Percentiles rank a stretch among this genome's conserved stretches.
Evolutionary conservation across 2,113 vertebrate species (phyloP).

Genomic region (Carassius carassius): DNA sequence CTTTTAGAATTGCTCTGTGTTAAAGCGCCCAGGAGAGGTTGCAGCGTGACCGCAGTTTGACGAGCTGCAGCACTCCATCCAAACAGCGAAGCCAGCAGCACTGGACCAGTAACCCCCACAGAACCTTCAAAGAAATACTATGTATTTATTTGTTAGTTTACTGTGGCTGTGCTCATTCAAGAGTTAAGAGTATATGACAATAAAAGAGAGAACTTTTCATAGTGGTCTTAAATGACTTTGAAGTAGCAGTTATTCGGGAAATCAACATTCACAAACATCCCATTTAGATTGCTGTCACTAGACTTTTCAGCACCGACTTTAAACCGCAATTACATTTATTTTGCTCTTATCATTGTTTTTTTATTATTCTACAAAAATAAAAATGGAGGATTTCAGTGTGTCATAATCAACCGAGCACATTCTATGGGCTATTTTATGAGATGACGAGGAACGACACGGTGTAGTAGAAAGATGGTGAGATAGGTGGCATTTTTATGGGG

Average conservation of each 20-base stretch:
- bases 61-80: too few species aligned
- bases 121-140: background rate
- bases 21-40: too few species aligned
- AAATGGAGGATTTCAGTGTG: conserved; percentile 47
- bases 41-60: too few species aligned
- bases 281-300: background rate
- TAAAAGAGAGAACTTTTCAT: background rate
- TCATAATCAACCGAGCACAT: conserved; percentile 30
- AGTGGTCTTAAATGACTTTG: background rate
- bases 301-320: background rate
- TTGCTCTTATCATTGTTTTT: conserved; percentile 41
- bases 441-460: background rate
- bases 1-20: too few species aligned
- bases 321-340: conserved; percentile 29
- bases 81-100: too few species aligned
- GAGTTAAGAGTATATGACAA: background rate
- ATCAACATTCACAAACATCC: background rate
- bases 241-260: background rate
- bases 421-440: conserved; percentile 7
- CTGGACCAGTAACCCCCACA: too few species aligned
- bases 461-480: conserved; percentile 12
- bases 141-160: too few species aligned
- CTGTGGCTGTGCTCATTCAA: background rate
- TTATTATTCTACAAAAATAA: conserved; percentile 43
- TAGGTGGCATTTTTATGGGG: conserved; percentile 27